Conservation (phyloP, 2,113 vertebrate species). For the Hucho hucho region DNA sequence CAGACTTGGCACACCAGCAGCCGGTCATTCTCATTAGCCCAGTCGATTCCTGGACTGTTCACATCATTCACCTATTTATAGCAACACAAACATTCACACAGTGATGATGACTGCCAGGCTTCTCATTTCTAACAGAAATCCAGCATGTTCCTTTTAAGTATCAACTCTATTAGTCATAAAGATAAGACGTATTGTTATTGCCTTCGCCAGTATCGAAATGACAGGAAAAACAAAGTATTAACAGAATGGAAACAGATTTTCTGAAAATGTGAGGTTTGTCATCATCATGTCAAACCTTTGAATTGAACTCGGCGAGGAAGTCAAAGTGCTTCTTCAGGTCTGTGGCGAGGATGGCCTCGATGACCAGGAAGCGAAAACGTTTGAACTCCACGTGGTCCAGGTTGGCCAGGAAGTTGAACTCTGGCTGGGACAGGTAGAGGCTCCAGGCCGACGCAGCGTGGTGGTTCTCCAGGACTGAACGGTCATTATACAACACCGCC, state of each 20-base stretch:
- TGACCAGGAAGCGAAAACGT: constrained; percentile 96
- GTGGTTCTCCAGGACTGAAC: constrained; percentile 97
- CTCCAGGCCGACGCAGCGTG: constrained; percentile 96
- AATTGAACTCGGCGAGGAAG: constrained; percentile 96
- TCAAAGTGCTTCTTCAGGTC: constrained; percentile 99
- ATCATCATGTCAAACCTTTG: constrained; percentile 82
- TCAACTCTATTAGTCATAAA: no score
- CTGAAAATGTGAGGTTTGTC: not conserved
- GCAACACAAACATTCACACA: constrained; percentile 21
- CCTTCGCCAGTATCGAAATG: no score
- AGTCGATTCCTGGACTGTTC: constrained; percentile 91
- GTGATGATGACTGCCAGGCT: not conserved
- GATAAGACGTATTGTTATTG: no score
- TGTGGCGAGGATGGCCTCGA: constrained; percentile 96
- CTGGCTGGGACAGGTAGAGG: constrained; percentile 89
- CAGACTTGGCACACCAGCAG: constrained; percentile 95
- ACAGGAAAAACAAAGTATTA: no score
- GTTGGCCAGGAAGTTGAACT: constrained; percentile 92
- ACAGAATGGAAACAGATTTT: not conserved
- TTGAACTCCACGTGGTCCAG: constrained; percentile 96
- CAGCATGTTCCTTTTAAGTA: no score
- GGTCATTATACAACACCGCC: constrained; percentile 98
- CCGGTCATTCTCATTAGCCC: constrained; percentile 93
- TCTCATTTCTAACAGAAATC: no score
- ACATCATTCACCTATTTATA: constrained; percentile 87